Base-by-base conservation (phyloP, 2,113 vertebrate genomes). In the Turdus rufiventris region DNA sequence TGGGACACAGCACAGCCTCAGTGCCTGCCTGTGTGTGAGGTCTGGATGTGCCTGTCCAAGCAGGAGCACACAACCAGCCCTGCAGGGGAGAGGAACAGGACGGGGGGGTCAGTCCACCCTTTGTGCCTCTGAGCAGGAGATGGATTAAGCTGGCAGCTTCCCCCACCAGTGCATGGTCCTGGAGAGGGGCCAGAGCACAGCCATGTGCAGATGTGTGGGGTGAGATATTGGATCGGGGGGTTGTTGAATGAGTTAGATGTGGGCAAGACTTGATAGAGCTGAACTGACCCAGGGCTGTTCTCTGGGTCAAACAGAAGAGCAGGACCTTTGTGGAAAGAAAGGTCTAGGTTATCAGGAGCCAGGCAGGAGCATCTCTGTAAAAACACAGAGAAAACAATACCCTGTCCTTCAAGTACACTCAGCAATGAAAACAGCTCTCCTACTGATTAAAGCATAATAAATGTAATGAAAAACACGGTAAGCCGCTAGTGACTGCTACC, bases 401-500 rank as follows among this genome's bases (percentile, higher is more conserved):
- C 68, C 11, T 60, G 14, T 88, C 29, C 43, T 94, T 91, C 82
- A 86, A 78, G 62, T 62, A 57, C 56, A 65, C 24, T 94, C 84
- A 93, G 40, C 67, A 89, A 61, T 3, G 15, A 72, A 89, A 87
- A 43, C 58, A 88, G 68, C 61, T 77, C 20, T 91, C 83, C 21
- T 85, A 16, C 87, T 66, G 79, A 93, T 89, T 79, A 88, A 87
- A 86, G 68, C 26, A 56, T 56, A 74, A 94, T 34, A 84, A 91
- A 72, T 48, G 36, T 63, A 90, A 94, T 93, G 75, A 88, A 90
- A 88, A 79, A 14, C 85, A 45, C 25, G 40, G 63, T 66, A 78
- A 93, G 43, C 40, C 58, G 9, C 93, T 93, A 76, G 73, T 47
- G 61, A 28, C 77, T 96, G 68, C 54, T 92, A 79, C 90, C 65